These are phyloP conservation scores for Sparidentex hasta DNA, from an alignment of 2,797 vertebrate genomes.

Conservation along the genomic window DNA sequence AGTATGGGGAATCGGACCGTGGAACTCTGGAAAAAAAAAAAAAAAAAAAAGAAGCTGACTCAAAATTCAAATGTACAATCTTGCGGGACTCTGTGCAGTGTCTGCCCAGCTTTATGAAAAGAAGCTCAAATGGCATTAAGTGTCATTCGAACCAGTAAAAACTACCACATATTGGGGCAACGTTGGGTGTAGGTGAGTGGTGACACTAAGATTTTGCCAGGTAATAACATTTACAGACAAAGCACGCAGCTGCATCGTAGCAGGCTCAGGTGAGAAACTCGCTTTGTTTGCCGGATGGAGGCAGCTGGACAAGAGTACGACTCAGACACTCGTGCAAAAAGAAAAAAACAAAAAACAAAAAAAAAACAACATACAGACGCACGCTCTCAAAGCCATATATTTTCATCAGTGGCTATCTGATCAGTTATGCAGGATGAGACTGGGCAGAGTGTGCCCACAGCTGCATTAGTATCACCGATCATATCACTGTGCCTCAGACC, in stretches of 20 bases:
- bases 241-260: conserved; percentile 11
- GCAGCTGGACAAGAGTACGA: conserved; percentile 51
- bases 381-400: conserved; percentile 78
- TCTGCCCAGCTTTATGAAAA: background rate
- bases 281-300: conserved; percentile 35
- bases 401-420: conserved; percentile 82
- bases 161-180: background rate
- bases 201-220: conserved; percentile 6
- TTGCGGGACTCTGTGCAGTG: background rate
- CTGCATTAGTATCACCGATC: conserved; percentile 83
- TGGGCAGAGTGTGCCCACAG: conserved; percentile 78
- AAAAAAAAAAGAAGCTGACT: background rate
- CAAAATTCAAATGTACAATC: background rate
- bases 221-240: conserved; percentile 9
- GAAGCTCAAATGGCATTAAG: background rate
- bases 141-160: conserved; percentile 12
- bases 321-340: conserved; percentile 44
- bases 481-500: conserved; percentile 80
- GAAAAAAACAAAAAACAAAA: background rate
- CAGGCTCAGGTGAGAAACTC: conserved; percentile 50
- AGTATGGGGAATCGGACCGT: background rate
- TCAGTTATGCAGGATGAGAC: conserved; percentile 72
- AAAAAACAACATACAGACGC: conserved; percentile 37
- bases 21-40: background rate
- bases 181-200: background rate